phyloP scores from a whole-genome alignment of 1,140 invertebrate species.

The Drosophila simulans region DNA sequence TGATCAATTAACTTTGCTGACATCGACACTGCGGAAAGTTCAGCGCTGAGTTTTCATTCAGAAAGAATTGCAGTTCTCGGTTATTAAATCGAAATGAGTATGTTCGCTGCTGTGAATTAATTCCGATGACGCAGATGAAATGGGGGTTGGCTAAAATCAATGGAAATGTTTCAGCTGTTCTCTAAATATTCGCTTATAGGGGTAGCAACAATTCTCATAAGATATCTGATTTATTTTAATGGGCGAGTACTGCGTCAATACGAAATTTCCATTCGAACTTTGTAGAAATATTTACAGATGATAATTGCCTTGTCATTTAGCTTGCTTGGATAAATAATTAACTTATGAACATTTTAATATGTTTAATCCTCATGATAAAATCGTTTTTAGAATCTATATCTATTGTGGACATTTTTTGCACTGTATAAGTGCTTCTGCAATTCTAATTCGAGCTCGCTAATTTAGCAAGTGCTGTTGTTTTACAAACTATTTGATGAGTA shows the following conservation, averaged over 20 bases:
- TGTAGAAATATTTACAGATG: no score
- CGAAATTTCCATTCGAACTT: no score
- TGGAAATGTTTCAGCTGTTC: slow-evolving; percentile 29
- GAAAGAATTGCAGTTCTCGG: slow-evolving; percentile 52
- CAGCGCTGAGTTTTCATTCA: slow-evolving; percentile 65
- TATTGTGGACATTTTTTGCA: not conserved
- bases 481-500: slow-evolving; percentile 14
- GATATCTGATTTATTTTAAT: not conserved
- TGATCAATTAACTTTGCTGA: slow-evolving; percentile 72
- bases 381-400: no score
- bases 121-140: slow-evolving; percentile 48
- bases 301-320: no score
- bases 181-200: not conserved
- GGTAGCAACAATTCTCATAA: not conserved
- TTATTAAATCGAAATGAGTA: slow-evolving; percentile 20
- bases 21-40: slow-evolving; percentile 43
- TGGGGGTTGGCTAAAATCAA: slow-evolving; percentile 35
- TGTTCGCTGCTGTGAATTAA: slow-evolving; percentile 37
- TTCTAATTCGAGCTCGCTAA: not conserved
- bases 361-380: no score
- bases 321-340: no score
- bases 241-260: no score
- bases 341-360: not conserved
- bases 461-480: slow-evolving; percentile 11
- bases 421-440: not conserved